Evolutionary conservation across 2,797 vertebrate genomes (phyloP).

Genomic region (Coregonus sp.): DNA sequence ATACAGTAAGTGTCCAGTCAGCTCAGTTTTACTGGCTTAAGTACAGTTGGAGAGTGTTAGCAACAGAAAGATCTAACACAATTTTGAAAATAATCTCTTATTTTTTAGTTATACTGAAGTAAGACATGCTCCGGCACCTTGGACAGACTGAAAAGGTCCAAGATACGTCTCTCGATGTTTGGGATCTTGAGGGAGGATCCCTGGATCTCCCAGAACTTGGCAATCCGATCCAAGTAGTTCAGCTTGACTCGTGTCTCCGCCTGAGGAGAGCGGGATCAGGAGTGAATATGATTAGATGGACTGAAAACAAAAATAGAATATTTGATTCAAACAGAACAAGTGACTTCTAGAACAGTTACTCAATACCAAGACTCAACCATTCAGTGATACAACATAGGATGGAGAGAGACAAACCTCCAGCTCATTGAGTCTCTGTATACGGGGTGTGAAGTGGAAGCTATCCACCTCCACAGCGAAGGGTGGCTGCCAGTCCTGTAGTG

Average conservation of each 20-base stretch:
- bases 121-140: constrained; percentile 73
- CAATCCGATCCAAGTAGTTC: constrained; percentile 98
- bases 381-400: too few species aligned
- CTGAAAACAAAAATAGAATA: background rate
- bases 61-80: constrained; percentile 3
- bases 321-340: background rate
- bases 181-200: constrained; percentile 94
- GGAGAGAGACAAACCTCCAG: constrained; percentile 78
- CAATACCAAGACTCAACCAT: too few species aligned
- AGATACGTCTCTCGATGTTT: constrained; percentile 92
- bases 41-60: background rate
- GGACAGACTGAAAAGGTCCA: constrained; percentile 91
- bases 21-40: background rate
- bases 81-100: too few species aligned
- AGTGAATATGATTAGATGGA: constrained; percentile 12
- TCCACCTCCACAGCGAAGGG: constrained; percentile 95
- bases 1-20: background rate
- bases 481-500: constrained; percentile 92
- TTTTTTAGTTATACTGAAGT: too few species aligned
- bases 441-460: constrained; percentile 91
- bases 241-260: constrained; percentile 95
- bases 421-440: constrained; percentile 95
- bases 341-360: background rate
- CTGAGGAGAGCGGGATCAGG: constrained; percentile 59
- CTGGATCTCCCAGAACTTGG: constrained; percentile 97